Base-by-base conservation (phyloP, 2,888 invertebrate species). In the Tetragonisca angustula region DNA sequence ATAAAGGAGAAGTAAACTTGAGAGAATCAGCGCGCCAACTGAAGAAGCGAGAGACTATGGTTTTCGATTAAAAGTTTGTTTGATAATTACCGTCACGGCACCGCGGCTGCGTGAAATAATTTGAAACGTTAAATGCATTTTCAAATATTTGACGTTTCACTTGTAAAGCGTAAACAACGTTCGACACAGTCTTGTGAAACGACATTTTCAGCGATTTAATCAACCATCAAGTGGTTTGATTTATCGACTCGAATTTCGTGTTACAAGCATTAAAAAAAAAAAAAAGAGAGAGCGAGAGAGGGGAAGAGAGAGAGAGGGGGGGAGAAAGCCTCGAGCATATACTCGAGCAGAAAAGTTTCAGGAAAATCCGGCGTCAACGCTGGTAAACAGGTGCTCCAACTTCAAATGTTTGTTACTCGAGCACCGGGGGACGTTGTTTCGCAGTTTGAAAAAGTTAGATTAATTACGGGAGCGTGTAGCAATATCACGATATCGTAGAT, bases 361-460 rank as follows among this genome's bases (percentile, higher is more conserved):
- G 69, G n/a, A 54, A 56, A 76, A 81, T 77, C 69, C 59, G 43
- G 59, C 70, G 43, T 77, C 73, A 79, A 68, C 62, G 36, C 13
- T 62, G 49, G 68, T 69, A 70, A 73, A 73, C 67, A 73, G 62
- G 73, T 72, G 61, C 72, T 72, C 52, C 71, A 81, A 81, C 78
- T 78, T 56, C 27, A 72, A 78, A 81, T 72, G 70, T 81, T 80
- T 76, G 64, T 76, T 76, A 65, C 50, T 70, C 56, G 56, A 76
- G 64, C 52, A 76, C 24, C 64, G 32, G 24, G 61, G 61, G 61
- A 81, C 77, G 27, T 43, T 78, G 77, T 67, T 49, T 27, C n/a
- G 17, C 17, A 72, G 73, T 81, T 80, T 72, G 59, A 68, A 73
- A 73, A 69, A 81, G 62, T 73, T 65, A 67, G 50, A 81, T 83